These are phyloP conservation scores for Solenopsis fugax DNA, from an alignment of 1,140 invertebrate species.

Conservation along the genomic window DNA sequence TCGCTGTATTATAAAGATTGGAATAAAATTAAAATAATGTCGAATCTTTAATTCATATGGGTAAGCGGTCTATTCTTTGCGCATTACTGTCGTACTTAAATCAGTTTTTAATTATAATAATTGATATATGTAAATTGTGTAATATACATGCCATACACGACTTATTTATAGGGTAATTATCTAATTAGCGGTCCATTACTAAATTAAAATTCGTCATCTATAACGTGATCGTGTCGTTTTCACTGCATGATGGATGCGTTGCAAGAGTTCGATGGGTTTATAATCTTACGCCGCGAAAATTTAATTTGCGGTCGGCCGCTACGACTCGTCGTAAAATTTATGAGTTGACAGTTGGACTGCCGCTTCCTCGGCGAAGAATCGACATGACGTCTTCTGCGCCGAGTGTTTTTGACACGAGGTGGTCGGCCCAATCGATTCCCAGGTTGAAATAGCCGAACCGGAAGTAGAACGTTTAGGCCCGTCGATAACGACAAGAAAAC, in stretches of 20 bases:
- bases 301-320: conserved; percentile 29
- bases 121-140: background rate
- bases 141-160: background rate
- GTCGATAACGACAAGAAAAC: conserved; percentile 57
- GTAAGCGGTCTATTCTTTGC: background rate
- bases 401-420: conserved; percentile 73
- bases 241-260: conserved; percentile 34
- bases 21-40: conserved; percentile 10
- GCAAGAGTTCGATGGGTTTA: conserved; percentile 21
- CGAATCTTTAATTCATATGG: background rate
- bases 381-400: conserved; percentile 62
- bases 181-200: conserved; percentile 21
- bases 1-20: background rate
- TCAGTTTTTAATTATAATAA: background rate
- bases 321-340: conserved; percentile 58
- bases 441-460: conserved; percentile 67
- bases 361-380: conserved; percentile 56
- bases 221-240: conserved; percentile 4
- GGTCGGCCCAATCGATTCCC: conserved; percentile 65
- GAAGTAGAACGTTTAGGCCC: conserved; percentile 71
- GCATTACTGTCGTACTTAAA: background rate
- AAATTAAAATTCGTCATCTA: conserved; percentile 21
- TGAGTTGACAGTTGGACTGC: conserved; percentile 45
- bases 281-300: conserved; percentile 45
- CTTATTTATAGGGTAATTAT: background rate